Percentiles rank a stretch among this genome's conserved stretches.
These are phyloP conservation scores for Eretmochelys imbricata DNA, from an alignment of 2,113 vertebrate genomes.

Conservation along the genomic window DNA sequence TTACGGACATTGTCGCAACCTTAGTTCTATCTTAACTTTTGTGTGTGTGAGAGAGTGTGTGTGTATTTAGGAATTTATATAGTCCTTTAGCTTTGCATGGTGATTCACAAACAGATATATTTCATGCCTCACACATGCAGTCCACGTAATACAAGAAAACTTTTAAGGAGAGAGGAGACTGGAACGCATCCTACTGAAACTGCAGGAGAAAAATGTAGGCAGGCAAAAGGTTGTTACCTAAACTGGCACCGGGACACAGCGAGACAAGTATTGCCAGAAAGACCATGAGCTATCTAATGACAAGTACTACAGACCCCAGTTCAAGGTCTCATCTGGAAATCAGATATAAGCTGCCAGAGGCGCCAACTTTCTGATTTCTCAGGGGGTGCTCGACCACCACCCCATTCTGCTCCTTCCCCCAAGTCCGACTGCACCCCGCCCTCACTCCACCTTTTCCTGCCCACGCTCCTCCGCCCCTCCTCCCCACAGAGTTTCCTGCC, in stretches of 20 bases:
- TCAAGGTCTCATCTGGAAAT: not conserved
- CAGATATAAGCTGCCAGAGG: not conserved
- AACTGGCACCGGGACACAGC: not conserved
- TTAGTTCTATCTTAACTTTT: not conserved
- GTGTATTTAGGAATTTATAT: not conserved
- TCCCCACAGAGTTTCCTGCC: no score
- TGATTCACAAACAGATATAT: not conserved
- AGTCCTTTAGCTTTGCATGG: not conserved
- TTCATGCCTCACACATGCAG: not conserved
- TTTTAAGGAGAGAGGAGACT: not conserved
- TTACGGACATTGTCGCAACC: not conserved
- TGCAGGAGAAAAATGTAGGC: not conserved
- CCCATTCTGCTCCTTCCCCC: no score
- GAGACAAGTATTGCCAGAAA: not conserved
- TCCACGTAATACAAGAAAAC: not conserved
- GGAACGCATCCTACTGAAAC: not conserved
- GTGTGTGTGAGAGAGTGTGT: no score
- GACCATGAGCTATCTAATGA: not conserved
- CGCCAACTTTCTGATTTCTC: no score
- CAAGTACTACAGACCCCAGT: not conserved
- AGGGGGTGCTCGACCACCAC: no score
- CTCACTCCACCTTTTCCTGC: no score
- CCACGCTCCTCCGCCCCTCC: no score
- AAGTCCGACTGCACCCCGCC: no score
- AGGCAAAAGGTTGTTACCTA: not conserved